Base-by-base conservation (phyloP, 2,888 invertebrate species). In the Netelia melanura region DNA sequence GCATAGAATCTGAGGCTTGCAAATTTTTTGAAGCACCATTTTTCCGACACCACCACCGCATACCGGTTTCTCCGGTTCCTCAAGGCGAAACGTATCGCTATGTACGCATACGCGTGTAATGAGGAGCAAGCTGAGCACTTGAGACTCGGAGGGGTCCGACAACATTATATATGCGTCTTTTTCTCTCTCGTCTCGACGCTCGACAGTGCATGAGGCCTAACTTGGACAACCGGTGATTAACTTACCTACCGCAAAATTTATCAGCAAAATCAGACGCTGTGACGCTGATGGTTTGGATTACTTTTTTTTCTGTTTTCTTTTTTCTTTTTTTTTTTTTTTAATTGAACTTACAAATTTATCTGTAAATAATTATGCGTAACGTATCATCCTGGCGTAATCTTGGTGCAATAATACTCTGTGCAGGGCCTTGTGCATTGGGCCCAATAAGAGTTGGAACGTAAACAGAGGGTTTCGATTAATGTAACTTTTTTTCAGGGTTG, bases 41-140 rank as follows among this genome's bases (percentile, higher is more conserved):
- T 75, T n/a, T 21, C 30, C 48, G 64, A 52, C 64, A 38, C 30
- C 74, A 38, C 38, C 38, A 38, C 74, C 48, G 52, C 48, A 52
- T 75, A 52, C 14, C 21, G n/a, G n/a, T 10, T 17, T 79, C 90
- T 89, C 89, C 87, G 85, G 87, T 79, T 83, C 81, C 30, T 81
- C 89, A 89, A 88, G 89, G 87, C 84, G 79, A 89, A 81, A 77
- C 84, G 84, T 87, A 48, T 71, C 30, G 17, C 71, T 30, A 43
- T 79, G 62, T 72, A 43, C 67, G 54, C 77, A 38, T 64, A 17
- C 62, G 52, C 43, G 61, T 64, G 21, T 71, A 79, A 79, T 44
- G 54, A 44, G 64, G 61, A 25, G 72, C 62, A 25, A 75, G 30
- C 3, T 11, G 52, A 14, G n/a, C 11, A 52, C 52, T 52, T 52